A percentile compares a stretch with the other conserved stretches of the same genome.
Evolutionary conservation across 1,140 invertebrate species (phyloP).

Genomic region (Neuroterus valhalla): DNA sequence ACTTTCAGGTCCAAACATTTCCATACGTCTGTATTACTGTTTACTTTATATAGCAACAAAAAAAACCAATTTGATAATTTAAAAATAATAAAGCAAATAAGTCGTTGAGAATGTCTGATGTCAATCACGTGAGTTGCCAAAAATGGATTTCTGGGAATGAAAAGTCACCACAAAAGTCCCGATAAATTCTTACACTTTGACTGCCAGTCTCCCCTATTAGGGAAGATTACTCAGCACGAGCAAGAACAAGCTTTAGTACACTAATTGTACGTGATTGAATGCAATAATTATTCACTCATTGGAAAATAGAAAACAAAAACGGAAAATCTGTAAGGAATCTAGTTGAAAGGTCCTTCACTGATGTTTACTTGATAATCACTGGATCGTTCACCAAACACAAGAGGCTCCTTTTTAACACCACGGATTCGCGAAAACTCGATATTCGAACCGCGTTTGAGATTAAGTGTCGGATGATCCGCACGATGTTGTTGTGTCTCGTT

Average conservation of each 20-base stretch:
- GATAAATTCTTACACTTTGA: not conserved
- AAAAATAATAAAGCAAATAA: too few relatives aligned
- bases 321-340: not conserved
- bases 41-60: too few relatives aligned
- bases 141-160: not conserved
- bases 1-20: too few relatives aligned
- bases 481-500: constrained; percentile 19
- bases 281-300: too few relatives aligned
- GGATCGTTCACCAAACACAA: constrained; percentile 3
- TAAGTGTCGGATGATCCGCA: not conserved
- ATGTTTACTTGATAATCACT: not conserved
- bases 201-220: not conserved
- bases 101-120: too few relatives aligned
- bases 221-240: too few relatives aligned
- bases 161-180: not conserved
- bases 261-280: too few relatives aligned
- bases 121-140: too few relatives aligned
- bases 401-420: not conserved
- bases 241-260: too few relatives aligned
- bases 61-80: too few relatives aligned
- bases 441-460: constrained; percentile 9
- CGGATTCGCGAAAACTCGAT: constrained; percentile 1
- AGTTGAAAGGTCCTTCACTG: constrained; percentile 4
- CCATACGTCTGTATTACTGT: too few relatives aligned
- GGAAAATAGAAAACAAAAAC: not conserved